These are phyloP conservation scores for Eumerus sabulonum DNA, from an alignment of 2,888 invertebrate species.

Conservation along the genomic window DNA sequence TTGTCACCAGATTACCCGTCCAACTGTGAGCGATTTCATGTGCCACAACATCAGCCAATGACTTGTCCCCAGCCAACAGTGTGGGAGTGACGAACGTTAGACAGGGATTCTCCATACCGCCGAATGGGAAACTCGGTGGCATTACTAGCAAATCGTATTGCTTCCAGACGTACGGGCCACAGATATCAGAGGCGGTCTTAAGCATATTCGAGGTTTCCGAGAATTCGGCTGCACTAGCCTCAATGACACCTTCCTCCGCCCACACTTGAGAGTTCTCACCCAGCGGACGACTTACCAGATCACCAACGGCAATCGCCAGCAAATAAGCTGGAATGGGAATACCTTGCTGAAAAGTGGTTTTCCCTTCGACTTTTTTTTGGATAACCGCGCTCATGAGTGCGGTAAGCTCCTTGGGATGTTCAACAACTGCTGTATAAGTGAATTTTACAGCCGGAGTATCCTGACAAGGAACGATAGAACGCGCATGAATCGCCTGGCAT, in stretches of 20 bases:
- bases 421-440: slow-evolving; percentile 87
- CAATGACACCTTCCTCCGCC: slow-evolving; percentile 92
- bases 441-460: slow-evolving; percentile 94
- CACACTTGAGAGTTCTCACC: slow-evolving; percentile 92
- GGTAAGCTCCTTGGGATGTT: slow-evolving; percentile 86
- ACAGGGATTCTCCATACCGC: slow-evolving; percentile 99
- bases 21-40: slow-evolving; percentile 98
- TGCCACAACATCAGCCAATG: slow-evolving; percentile 92
- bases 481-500: slow-evolving; percentile 92
- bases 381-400: slow-evolving; percentile 94
- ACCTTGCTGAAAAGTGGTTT: slow-evolving; percentile 84
- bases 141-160: slow-evolving; percentile 93
- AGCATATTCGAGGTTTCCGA: slow-evolving; percentile 91
- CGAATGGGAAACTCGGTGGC: slow-evolving; percentile 94
- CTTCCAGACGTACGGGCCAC: slow-evolving; percentile 95
- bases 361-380: slow-evolving; percentile 77
- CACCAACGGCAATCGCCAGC: slow-evolving; percentile 93
- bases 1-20: slow-evolving; percentile 97
- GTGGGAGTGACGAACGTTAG: slow-evolving; percentile 97
- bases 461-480: slow-evolving; percentile 94
- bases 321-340: slow-evolving; percentile 94
- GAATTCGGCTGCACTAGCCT: slow-evolving; percentile 93
- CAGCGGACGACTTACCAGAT: slow-evolving; percentile 85
- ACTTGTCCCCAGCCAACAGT: slow-evolving; percentile 93
- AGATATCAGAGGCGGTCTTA: slow-evolving; percentile 88